phyloP scores from a whole-genome alignment of 92 coral and sea anemone genomes.

The Hydrozoanthus gracilis region DNA sequence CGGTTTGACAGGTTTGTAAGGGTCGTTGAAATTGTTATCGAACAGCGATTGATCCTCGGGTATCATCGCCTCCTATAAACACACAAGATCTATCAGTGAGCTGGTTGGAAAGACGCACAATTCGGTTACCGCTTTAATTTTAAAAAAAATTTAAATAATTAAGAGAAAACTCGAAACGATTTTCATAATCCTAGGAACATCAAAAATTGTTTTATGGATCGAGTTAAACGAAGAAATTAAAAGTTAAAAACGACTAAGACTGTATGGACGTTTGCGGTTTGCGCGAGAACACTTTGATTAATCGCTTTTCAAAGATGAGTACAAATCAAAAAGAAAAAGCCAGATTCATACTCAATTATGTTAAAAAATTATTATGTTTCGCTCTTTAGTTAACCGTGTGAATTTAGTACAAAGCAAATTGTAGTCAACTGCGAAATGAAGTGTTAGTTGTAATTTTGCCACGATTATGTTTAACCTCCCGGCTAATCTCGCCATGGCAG shows the following conservation, averaged over 20 bases:
- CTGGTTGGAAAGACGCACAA: background rate
- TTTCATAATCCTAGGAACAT: background rate
- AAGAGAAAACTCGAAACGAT: background rate
- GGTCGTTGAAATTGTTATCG: conserved; percentile 90
- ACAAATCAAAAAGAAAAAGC: background rate
- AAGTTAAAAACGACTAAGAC: no score
- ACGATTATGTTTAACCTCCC: background rate
- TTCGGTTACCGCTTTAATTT: background rate
- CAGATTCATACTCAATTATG: background rate
- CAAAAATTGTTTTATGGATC: background rate
- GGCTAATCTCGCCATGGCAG: no score
- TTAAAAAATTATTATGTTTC: background rate
- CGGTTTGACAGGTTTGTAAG: conserved; percentile 91
- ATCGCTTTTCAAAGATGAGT: background rate
- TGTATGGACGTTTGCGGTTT: no score
- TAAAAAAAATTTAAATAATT: background rate
- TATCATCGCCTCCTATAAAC: conserved; percentile 64
- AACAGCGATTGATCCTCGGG: conserved; percentile 95
- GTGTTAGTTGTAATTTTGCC: background rate
- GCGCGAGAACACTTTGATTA: background rate
- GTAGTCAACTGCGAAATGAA: conserved; percentile 1
- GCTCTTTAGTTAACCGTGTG: background rate
- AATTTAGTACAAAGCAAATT: conserved; percentile 6
- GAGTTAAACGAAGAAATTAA: background rate
- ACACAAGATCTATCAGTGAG: background rate